Percentiles rank a stretch among this genome's conserved stretches.
Conservation (phyloP, 1,140 invertebrate genomes). For the Ruditapes philippinarum region DNA sequence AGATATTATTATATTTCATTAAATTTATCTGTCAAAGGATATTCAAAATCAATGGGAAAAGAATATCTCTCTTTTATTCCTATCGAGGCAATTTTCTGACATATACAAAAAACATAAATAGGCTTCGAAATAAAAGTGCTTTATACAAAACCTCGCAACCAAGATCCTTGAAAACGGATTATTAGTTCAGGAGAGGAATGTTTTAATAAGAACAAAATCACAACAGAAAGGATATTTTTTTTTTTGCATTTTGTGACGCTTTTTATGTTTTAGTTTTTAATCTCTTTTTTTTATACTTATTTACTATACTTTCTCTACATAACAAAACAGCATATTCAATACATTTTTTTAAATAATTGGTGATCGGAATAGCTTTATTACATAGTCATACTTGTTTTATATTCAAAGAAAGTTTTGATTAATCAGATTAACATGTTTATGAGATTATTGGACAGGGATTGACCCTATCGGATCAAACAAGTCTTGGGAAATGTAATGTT, state of each 20-base stretch:
- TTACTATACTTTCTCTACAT: too few species aligned
- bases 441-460: background rate
- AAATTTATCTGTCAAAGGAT: background rate
- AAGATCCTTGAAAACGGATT: background rate
- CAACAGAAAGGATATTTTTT: too few species aligned
- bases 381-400: too few species aligned
- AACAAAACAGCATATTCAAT: too few species aligned
- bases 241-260: too few species aligned
- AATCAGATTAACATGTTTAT: constrained; percentile 1
- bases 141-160: background rate
- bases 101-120: background rate
- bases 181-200: too few species aligned
- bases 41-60: background rate
- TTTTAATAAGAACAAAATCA: too few species aligned
- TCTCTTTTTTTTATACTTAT: too few species aligned
- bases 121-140: background rate
- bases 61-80: background rate
- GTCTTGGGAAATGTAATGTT: background rate
- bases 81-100: background rate
- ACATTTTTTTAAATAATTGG: too few species aligned
- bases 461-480: background rate
- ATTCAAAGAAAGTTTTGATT: background rate
- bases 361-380: too few species aligned
- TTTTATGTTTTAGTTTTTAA: too few species aligned
- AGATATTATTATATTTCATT: background rate